Evolutionary conservation across 2,888 invertebrate species (phyloP).

Genomic region (Stramonita haemastoma): DNA sequence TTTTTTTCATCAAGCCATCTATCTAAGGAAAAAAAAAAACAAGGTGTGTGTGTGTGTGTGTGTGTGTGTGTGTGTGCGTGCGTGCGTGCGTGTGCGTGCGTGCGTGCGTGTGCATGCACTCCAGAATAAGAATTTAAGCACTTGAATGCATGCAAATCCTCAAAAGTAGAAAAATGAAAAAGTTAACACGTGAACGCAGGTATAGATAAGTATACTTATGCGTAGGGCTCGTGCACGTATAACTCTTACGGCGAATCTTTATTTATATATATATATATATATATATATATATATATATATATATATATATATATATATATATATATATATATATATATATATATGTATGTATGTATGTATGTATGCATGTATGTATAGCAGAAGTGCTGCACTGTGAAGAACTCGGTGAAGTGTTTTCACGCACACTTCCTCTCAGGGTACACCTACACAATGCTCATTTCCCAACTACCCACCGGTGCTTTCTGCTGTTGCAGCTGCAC

Average conservation of each 20-base stretch:
- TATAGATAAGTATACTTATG: not conserved
- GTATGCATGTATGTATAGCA: not conserved
- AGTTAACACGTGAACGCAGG: not conserved
- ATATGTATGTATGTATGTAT: not conserved
- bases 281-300: not conserved
- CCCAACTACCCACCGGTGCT: too few relatives aligned
- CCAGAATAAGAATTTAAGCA: not conserved
- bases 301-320: not conserved
- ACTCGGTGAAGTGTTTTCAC: too few relatives aligned
- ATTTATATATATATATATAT: too few relatives aligned
- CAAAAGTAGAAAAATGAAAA: not conserved
- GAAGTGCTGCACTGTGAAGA: too few relatives aligned
- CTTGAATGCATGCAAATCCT: not conserved
- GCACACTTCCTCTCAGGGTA: too few relatives aligned
- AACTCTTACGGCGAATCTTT: too few relatives aligned
- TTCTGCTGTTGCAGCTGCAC: too few relatives aligned
- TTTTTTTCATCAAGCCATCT: too few relatives aligned
- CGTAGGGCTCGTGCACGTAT: not conserved
- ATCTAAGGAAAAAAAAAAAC: too few relatives aligned
- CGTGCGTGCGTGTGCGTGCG: not conserved
- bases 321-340: not conserved
- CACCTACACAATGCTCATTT: too few relatives aligned
- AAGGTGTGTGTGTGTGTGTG: too few relatives aligned
- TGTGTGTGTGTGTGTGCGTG: too few relatives aligned
- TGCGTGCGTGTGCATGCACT: not conserved